These are phyloP conservation scores for Furcifer pardalis DNA, from an alignment of 2,797 vertebrate genomes.

Conservation along the genomic window DNA sequence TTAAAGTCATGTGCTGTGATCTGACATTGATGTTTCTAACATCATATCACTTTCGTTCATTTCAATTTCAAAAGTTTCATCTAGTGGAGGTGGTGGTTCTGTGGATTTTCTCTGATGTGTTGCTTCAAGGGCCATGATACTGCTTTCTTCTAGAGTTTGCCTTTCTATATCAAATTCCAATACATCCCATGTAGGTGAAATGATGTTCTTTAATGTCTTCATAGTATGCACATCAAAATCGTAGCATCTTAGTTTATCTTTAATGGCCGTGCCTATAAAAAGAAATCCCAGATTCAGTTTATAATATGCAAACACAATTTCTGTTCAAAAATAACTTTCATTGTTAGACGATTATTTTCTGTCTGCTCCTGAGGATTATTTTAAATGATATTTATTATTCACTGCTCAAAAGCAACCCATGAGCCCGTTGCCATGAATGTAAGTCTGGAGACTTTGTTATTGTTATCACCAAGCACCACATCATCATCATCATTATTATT, in stretches of 20 bases:
- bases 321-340: slow-evolving; percentile 7
- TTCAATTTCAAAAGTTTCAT: slow-evolving; percentile 94
- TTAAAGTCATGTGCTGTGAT: slow-evolving; percentile 90
- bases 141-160: slow-evolving; percentile 86
- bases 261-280: slow-evolving; percentile 91
- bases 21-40: slow-evolving; percentile 96
- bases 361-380: neutral
- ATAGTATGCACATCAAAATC: slow-evolving; percentile 86
- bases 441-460: too few relatives aligned
- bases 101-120: slow-evolving; percentile 85
- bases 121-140: slow-evolving; percentile 84
- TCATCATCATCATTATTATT: too few relatives aligned
- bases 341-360: neutral
- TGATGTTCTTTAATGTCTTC: slow-evolving; percentile 94
- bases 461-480: neutral
- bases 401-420: neutral
- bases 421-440: neutral
- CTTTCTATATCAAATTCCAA: slow-evolving; percentile 82
- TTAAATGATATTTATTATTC: neutral
- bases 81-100: slow-evolving; percentile 83
- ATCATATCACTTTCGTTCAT: slow-evolving; percentile 98
- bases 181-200: slow-evolving; percentile 88
- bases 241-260: slow-evolving; percentile 91
- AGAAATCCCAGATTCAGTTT: slow-evolving; percentile 47
- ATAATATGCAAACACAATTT: slow-evolving; percentile 25